Evolutionary conservation across 2,888 invertebrate genomes (phyloP), one percentile per base, ranked within the genome.

Genomic region (Drosophila niveifrons): DNA sequence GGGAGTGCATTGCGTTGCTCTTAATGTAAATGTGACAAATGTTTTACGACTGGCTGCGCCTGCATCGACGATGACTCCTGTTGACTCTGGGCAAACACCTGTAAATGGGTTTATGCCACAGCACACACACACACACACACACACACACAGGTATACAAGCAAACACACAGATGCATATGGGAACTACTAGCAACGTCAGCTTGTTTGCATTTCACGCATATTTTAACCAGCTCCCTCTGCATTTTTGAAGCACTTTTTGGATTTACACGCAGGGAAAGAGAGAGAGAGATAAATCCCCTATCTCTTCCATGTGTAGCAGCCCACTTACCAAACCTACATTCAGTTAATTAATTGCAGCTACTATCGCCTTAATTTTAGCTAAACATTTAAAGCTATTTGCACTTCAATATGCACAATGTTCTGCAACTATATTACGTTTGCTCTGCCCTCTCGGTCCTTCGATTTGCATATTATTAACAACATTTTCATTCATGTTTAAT

Each of bases 21-120:
- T 85, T 87, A 85, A 85, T 85, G 85, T 72, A 82, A 85, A 85
- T 89, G 89, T 89, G 89, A 85, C 85, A 89, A 85, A 85, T 85
- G 89, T 82, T 87, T 84, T 84, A 89, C 89, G 78, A 75, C 75
- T 89, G 88, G 72, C 52, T 88, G 89, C 85, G 82, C 58, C 69
- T 74, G 75, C 78, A 86, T 75, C 75, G 65, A 59, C 69, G 78
- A 58, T 65, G 80, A 80, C 75, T 80, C 66, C 65, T 81, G 81
- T 80, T 85, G 89, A 89, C 85, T 88, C 80, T 80, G 82, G 69
- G 75, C 73, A 89, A 87, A 88, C 88, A 85, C 85, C 85, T 85
- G 85, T 85, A 84, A 84, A 84, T 82, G 87, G 84, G 73, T 75
- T 85, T 88, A 84, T 73, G 68, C 63, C 68, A 73, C 58, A 59